Base-by-base conservation (phyloP, 2,888 invertebrate genomes). In the Acrobasis consociella region DNA sequence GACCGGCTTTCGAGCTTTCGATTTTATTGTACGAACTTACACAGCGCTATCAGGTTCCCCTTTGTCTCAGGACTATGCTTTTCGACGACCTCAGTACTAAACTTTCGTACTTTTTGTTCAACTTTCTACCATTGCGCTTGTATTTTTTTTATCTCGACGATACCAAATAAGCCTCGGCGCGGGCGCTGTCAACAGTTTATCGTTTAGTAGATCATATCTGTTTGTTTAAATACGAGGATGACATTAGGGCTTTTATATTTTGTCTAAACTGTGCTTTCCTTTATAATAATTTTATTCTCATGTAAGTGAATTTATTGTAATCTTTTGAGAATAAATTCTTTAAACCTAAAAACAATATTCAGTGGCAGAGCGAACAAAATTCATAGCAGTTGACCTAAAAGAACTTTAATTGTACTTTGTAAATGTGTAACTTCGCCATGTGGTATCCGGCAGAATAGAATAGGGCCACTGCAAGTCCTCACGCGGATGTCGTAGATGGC, bases 1-100 rank as follows among this genome's bases (percentile, higher is more conserved):
- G 75, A 69, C 72, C 74, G 76, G 51, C 51, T 38, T 31, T 22
- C 51, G 13, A 49, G 76, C 82, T 84, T 85, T 85, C 82, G 78
- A 77, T 84, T 82, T 80, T 81, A 73, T 68, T 75, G 70, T 74
- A 75, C 77, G 72, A 55, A 52, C 52, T 67, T 59, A 66, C 62
- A 67, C 66, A 63, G 55, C 31, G n/a, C 8, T 60, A 53, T 55
- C 42, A 61, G 49, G 53, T 61, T 55, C 53, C 15, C 31, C 46
- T 61, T 53, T 53, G 61, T 61, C 60, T 60, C 51, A 60, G 60
- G 60, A 60, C 51, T 51, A 22, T 22, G 17, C 53, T 55, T 49
- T 62, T 62, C 37, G 56, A 55, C 53, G 49, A 58, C 62, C 63
- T 64, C 64, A 62, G 69, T 69, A 67, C 65, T 64, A 65, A 70